These are phyloP conservation scores for Tupaia tana DNA, from an alignment of 2,113 vertebrate species.

Conservation along the genomic window DNA sequence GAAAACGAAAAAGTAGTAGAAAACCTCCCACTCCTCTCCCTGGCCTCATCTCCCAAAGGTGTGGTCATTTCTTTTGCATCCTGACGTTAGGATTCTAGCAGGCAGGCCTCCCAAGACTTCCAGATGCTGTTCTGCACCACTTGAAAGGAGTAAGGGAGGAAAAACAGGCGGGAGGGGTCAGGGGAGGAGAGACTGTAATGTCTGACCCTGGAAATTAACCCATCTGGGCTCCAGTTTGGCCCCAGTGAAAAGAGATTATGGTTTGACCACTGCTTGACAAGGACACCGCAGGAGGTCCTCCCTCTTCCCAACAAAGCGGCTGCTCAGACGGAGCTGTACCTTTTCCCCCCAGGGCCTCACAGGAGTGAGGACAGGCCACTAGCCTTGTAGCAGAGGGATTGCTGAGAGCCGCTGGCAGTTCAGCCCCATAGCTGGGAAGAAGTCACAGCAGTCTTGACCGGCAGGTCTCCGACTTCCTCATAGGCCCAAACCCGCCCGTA, in stretches of 20 bases:
- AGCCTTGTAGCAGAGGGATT: constrained; percentile 12
- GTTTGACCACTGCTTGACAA: constrained; percentile 78
- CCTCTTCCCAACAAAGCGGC: constrained; percentile 64
- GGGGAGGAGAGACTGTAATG: constrained; percentile 51
- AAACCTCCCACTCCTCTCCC: constrained; percentile 20
- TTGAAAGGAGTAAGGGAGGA: constrained; percentile 67
- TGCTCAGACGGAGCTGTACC: constrained; percentile 58
- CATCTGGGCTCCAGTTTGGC: constrained; percentile 77
- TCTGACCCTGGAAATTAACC: constrained; percentile 75
- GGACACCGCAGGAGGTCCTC: constrained; percentile 70
- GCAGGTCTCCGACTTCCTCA: constrained; percentile 48
- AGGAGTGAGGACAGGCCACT: constrained; percentile 47
- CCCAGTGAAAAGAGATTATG: constrained; percentile 76
- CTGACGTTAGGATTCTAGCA: constrained; percentile 63
- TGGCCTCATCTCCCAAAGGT: constrained; percentile 43
- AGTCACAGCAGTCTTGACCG: constrained; percentile 22
- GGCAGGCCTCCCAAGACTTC: constrained; percentile 68
- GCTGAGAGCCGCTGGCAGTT: not conserved
- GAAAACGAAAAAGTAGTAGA: constrained; percentile 55
- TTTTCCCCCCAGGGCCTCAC: constrained; percentile 59
- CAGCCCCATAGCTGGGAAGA: not conserved
- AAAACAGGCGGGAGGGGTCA: constrained; percentile 61
- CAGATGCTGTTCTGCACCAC: constrained; percentile 75
- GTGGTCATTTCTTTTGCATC: constrained; percentile 41
- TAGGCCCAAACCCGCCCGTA: not conserved